Percentiles rank a stretch among this genome's conserved stretches.
Evolutionary conservation across 2,797 vertebrate species (phyloP).

Genomic region (Lepilemur septentrionalis): DNA sequence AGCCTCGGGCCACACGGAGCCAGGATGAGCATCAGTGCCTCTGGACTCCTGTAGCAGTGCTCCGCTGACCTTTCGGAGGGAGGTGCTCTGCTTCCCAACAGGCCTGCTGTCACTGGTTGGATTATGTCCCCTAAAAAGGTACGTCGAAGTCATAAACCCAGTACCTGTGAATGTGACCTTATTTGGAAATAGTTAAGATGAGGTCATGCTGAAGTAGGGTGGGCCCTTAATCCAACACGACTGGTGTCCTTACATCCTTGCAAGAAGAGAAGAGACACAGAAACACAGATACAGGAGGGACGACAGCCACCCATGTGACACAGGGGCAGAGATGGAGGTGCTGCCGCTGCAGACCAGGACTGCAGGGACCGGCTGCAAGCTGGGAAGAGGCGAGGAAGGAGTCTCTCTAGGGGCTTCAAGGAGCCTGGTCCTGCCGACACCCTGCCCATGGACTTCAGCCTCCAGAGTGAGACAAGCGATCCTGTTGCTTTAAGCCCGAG

Average conservation of each 20-base stretch:
- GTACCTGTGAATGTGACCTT: neutral
- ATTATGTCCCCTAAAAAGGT: neutral
- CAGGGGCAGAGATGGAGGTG: too few relatives aligned
- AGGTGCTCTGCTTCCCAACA: neutral
- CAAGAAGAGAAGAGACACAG: neutral
- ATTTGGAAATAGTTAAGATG: neutral
- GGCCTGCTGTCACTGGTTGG: neutral
- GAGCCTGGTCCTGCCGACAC: neutral
- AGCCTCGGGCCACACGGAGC: neutral
- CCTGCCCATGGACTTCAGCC: neutral
- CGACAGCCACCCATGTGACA: neutral
- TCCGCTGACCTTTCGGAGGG: too few relatives aligned
- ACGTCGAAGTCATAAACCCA: neutral
- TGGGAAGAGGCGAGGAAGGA: neutral
- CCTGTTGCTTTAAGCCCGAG: neutral
- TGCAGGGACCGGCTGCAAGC: too few relatives aligned
- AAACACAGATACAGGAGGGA: too few relatives aligned
- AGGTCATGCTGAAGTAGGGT: neutral
- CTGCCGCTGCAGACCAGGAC: neutral
- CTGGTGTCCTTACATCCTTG: too few relatives aligned
- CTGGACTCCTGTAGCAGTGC: neutral
- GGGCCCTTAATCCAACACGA: neutral
- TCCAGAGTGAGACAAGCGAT: neutral
- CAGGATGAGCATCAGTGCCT: neutral
- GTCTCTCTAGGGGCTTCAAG: neutral